Base-by-base conservation (phyloP, 1,140 invertebrate genomes). In the Panagrolaimus sp. region DNA sequence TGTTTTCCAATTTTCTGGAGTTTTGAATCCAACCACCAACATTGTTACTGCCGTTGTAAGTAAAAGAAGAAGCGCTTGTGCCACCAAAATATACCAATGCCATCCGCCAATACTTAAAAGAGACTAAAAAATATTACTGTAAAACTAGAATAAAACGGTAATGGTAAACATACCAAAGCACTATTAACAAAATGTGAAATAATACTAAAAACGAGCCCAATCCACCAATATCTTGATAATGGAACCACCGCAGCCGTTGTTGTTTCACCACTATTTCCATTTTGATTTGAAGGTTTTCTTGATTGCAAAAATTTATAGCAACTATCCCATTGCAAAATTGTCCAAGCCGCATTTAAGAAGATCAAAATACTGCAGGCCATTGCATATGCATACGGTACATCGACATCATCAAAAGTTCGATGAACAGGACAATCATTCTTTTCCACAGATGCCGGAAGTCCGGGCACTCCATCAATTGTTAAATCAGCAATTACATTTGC, bases 361-460 rank as follows among this genome's bases (percentile, higher is more conserved):
- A 58, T 21, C 1, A 58, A 28, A 12, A 58, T 26, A 21, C 52
- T 58, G 5, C 21, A 58, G 14, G 52, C 52, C 21, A 26, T 21
- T 28, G 52, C 52, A 21, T 58, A 58, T 12, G 52, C 52, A 58
- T 58, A 58, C 52, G 52, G 52, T 58, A 58, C 52, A 58, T 58
- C 52, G 15, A 58, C 52, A 28, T 58, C 52, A 17, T 58, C 21
- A 58, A 26, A 58, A 0, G 52, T 58, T 14, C 52, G 52, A 12
- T 21, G 21, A 0, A 6, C 17, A n/a, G 52, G 52, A 21, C 28
- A 58, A 2, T 21, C 28, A 12, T 12, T 21, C 8, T 58, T 58
- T 17, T 58, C 52, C 1, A 58, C 21, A 12, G 52, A 58, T 26
- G 52, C 52, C 5, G 52, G 52, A n/a, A 58, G 52, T 12, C 52